Evolutionary conservation across 2,113 vertebrate species (phyloP).

Genomic region (Pyrgilauda ruficollis): DNA sequence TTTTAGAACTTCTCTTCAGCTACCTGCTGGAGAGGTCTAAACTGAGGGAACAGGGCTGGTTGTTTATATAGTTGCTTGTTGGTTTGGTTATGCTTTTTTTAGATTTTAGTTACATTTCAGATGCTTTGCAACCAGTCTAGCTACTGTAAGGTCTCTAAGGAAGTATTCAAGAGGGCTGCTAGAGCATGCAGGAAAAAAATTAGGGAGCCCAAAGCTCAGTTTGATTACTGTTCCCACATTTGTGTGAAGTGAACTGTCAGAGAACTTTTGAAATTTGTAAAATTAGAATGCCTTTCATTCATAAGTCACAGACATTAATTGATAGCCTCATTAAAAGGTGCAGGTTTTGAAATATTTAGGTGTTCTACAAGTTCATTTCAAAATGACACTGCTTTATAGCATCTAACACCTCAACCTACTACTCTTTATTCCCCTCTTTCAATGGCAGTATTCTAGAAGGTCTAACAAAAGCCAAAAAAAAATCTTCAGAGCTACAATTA

Average conservation of each 20-base stretch:
- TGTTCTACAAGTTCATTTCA: neutral
- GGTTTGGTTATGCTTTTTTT: neutral
- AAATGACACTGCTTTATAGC: neutral
- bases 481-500: neutral
- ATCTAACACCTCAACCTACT: neutral
- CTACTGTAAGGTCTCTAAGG: neutral
- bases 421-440: neutral
- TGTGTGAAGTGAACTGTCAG: neutral
- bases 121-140: neutral
- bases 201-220: no score
- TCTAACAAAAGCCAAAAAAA: neutral
- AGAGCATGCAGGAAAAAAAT: no score
- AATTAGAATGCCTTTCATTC: neutral
- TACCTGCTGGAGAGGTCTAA: neutral
- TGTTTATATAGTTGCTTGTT: neutral
- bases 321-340: neutral
- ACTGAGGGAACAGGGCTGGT: rapidly evolving
- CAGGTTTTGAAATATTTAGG: neutral
- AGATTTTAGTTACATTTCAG: neutral
- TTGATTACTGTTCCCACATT: neutral
- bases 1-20: neutral
- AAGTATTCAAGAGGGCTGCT: no score
- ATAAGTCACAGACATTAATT: neutral
- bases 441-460: neutral
- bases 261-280: neutral